These are phyloP conservation scores for Cotesia glomerata DNA, from an alignment of 1,140 invertebrate genomes.

Conservation along the genomic window DNA sequence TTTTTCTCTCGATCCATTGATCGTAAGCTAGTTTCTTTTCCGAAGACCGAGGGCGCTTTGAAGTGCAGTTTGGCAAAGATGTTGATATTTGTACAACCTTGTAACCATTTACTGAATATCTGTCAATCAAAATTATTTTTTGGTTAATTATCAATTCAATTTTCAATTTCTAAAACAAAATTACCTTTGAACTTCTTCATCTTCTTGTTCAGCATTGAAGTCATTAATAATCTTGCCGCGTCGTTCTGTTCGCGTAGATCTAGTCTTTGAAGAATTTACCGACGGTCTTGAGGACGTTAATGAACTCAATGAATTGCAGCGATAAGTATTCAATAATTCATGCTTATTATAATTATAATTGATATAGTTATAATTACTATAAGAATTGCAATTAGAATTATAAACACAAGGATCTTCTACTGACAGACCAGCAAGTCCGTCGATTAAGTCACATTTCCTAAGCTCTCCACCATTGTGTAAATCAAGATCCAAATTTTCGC, in stretches of 20 bases:
- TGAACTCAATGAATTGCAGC: slow-evolving; percentile 14
- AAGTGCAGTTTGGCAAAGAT: slow-evolving; percentile 36
- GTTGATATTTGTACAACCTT: slow-evolving; percentile 39
- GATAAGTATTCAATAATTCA: slow-evolving; percentile 18
- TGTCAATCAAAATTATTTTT: neutral
- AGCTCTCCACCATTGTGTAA: too few species aligned
- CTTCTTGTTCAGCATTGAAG: neutral
- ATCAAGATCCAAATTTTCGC: neutral
- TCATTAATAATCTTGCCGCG: slow-evolving; percentile 19
- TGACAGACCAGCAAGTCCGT: neutral
- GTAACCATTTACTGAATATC: slow-evolving; percentile 35
- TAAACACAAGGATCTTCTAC: neutral
- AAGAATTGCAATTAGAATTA: neutral
- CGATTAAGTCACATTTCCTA: neutral
- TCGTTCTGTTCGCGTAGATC: slow-evolving; percentile 28
- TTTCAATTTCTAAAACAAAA: neutral
- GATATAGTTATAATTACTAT: too few species aligned
- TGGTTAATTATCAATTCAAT: too few species aligned
- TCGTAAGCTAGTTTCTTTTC: slow-evolving; percentile 36
- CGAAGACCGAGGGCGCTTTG: neutral
- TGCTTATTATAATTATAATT: too few species aligned
- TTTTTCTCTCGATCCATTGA: slow-evolving; percentile 50
- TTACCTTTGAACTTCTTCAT: slow-evolving; percentile 6
- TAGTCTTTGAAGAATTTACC: slow-evolving; percentile 28
- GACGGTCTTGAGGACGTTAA: slow-evolving; percentile 25